These are phyloP conservation scores for Garrulus glandarius DNA, from an alignment of 2,797 vertebrate species.

Conservation along the genomic window DNA sequence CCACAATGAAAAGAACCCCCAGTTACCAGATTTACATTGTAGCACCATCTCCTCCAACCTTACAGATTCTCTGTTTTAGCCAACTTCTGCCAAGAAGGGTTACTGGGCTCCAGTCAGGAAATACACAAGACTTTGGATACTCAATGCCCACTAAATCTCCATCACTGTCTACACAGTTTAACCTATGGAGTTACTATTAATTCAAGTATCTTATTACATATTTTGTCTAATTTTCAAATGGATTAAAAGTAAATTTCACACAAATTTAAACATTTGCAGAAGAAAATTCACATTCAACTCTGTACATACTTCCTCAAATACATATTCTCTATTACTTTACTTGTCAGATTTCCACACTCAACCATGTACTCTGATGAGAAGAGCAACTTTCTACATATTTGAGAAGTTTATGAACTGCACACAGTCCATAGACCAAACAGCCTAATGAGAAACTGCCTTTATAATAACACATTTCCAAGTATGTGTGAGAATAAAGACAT, in stretches of 20 bases:
- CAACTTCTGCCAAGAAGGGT: not conserved
- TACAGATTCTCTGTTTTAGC: not conserved
- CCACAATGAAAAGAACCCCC: not conserved
- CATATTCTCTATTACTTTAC: not conserved
- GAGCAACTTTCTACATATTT: not conserved
- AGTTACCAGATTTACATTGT: not conserved
- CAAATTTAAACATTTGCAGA: not conserved
- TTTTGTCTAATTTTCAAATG: not conserved
- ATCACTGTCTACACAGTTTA: not conserved
- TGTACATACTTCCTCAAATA: not conserved
- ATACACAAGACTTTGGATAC: not conserved
- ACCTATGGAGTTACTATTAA: not conserved
- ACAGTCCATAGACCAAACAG: not conserved
- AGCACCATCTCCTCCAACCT: not conserved
- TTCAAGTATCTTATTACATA: not conserved
- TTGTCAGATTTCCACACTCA: not conserved
- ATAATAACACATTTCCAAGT: not conserved
- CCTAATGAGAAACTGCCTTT: not conserved
- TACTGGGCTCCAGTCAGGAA: not conserved
- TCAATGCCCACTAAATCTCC: not conserved
- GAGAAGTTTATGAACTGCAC: not conserved
- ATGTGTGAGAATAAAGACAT: not conserved
- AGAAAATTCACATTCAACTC: not conserved
- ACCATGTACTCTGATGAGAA: not conserved
- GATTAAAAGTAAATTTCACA: not conserved